Conservation (phyloP, 1,140 invertebrate species). For the Helicorthomorpha holstii region DNA sequence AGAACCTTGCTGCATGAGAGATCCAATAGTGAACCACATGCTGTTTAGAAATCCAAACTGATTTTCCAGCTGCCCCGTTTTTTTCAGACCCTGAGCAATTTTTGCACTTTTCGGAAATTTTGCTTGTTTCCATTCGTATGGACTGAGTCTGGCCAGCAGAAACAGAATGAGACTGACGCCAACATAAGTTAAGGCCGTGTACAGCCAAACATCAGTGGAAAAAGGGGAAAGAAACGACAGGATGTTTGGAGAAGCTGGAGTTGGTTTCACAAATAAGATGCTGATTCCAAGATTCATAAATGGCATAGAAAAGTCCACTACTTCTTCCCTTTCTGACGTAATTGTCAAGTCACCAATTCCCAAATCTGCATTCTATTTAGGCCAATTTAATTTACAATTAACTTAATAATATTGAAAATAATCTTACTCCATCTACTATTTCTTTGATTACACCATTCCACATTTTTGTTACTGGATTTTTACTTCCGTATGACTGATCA, state of each 20-base stretch:
- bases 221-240: constrained; percentile 88
- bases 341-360: too few relatives aligned
- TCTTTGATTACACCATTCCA: constrained; percentile 82
- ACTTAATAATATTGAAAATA: too few relatives aligned
- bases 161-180: constrained; percentile 82
- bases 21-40: too few relatives aligned
- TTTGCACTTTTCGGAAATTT: too few relatives aligned
- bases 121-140: constrained; percentile 86
- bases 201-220: constrained; percentile 87
- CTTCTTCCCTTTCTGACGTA: too few relatives aligned
- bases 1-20: too few relatives aligned
- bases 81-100: constrained; percentile 59
- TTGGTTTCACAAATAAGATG: constrained; percentile 78
- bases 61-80: constrained; percentile 61
- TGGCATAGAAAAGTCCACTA: too few relatives aligned
- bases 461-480: constrained; percentile 31
- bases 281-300: too few relatives aligned
- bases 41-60: constrained; percentile 82
- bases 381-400: too few relatives aligned
- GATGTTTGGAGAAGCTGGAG: constrained; percentile 74
- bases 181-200: constrained; percentile 83
- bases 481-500: constrained; percentile 45
- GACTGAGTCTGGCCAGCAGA: constrained; percentile 77
- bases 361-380: constrained; percentile 64
- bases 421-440: constrained; percentile 55